These are phyloP conservation scores for Drosophila nr. fundita DNA, from an alignment of 2,888 invertebrate species.

Conservation along the genomic window DNA sequence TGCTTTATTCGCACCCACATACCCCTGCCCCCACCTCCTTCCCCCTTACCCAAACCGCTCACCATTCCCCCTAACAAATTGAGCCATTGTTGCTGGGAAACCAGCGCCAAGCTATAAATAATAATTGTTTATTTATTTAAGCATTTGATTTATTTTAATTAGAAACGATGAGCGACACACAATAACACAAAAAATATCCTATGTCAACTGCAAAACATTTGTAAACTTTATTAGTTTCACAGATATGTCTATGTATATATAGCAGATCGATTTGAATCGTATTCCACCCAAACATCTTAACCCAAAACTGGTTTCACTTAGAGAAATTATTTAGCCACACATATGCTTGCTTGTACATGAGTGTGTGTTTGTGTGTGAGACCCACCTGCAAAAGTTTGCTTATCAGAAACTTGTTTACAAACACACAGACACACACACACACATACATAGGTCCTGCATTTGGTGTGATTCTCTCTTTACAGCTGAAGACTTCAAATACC, in stretches of 20 bases:
- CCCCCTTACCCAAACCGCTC: neutral
- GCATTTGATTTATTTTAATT: slow-evolving; percentile 8
- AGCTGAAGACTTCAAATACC: slow-evolving; percentile 8
- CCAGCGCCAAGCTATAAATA: slow-evolving; percentile 39
- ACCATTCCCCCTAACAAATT: neutral
- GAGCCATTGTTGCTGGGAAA: slow-evolving; percentile 36
- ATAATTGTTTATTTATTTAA: slow-evolving; percentile 50
- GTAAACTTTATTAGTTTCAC: neutral
- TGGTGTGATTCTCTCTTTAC: slow-evolving; percentile 26
- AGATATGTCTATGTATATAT: neutral
- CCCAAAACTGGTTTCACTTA: slow-evolving; percentile 69
- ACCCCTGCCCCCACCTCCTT: neutral
- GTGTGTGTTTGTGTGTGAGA: slow-evolving; percentile 4
- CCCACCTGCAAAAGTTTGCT: slow-evolving; percentile 18
- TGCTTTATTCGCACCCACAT: slow-evolving; percentile 41
- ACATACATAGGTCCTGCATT: slow-evolving; percentile 2
- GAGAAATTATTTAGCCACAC: slow-evolving; percentile 62
- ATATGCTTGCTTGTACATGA: too few relatives aligned
- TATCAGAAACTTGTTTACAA: slow-evolving; percentile 42
- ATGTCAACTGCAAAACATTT: neutral
- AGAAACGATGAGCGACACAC: neutral
- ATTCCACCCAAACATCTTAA: neutral
- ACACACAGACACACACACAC: neutral
- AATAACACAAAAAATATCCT: neutral
- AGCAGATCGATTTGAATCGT: neutral